Conservation (phyloP, 1,140 invertebrate species). For the Nomia melanderi region DNA sequence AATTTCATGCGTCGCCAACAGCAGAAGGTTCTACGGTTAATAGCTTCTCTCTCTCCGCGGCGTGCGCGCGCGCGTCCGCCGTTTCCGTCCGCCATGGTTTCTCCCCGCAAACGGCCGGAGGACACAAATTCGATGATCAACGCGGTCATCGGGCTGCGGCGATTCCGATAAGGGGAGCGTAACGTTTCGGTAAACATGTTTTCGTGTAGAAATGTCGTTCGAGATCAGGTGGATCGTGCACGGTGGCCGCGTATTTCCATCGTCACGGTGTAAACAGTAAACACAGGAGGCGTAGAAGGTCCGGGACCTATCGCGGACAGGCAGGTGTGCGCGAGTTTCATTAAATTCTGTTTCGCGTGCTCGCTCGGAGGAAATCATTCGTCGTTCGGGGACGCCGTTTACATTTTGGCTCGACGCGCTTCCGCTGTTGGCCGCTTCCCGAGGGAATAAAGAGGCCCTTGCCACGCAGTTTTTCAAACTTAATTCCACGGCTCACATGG, state of each 20-base stretch:
- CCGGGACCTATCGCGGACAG: background rate
- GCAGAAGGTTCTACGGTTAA: conserved; percentile 22
- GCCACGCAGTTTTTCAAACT: too few species aligned
- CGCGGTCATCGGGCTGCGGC: conserved; percentile 22
- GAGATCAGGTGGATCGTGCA: conserved; percentile 18
- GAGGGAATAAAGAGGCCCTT: background rate
- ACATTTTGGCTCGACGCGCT: background rate
- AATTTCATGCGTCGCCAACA: conserved; percentile 18
- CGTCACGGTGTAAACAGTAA: conserved; percentile 30
- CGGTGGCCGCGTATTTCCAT: background rate
- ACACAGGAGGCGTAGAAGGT: conserved; percentile 25
- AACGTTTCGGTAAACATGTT: background rate
- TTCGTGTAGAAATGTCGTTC: background rate
- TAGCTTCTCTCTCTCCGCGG: background rate
- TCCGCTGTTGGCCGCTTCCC: background rate
- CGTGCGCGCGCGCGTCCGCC: background rate
- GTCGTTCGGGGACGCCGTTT: conserved; percentile 31
- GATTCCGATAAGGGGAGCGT: conserved; percentile 4
- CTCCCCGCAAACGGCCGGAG: conserved; percentile 21
- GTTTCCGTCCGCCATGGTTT: conserved; percentile 26
- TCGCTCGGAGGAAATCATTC: conserved; percentile 28
- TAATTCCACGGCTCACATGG: too few species aligned
- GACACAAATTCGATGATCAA: conserved; percentile 31
- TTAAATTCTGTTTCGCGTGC: conserved; percentile 38
- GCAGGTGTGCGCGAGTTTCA: conserved; percentile 61